A percentile compares a stretch with the other conserved stretches of the same genome.
These are phyloP conservation scores for Sebastes kiyomatsui DNA, from an alignment of 2,797 vertebrate genomes.

Conservation along the genomic window DNA sequence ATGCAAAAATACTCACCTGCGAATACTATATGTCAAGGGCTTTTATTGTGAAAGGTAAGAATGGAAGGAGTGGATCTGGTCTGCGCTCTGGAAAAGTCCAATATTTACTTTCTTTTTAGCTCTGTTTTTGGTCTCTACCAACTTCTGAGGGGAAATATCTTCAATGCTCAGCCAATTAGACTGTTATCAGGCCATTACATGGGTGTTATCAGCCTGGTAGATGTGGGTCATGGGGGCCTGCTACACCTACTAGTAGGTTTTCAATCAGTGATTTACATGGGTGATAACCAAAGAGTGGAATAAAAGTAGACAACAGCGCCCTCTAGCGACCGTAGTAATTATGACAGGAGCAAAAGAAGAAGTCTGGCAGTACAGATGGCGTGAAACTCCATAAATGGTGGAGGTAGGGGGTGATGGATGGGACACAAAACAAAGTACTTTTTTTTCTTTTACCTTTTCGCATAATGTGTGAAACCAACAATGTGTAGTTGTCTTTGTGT, in stretches of 20 bases:
- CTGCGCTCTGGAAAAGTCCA: not conserved
- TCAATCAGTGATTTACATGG: not conserved
- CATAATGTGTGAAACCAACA: too few species aligned
- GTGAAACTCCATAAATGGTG: not conserved
- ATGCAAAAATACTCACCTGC: not conserved
- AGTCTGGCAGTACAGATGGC: not conserved
- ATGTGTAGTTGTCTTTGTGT: too few species aligned
- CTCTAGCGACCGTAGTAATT: not conserved
- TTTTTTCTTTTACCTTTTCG: too few species aligned
- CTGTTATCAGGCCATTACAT: not conserved
- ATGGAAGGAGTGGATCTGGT: not conserved
- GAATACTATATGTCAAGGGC: not conserved
- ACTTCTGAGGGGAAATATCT: not conserved
- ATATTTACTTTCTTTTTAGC: not conserved
- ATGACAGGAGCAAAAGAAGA: not conserved
- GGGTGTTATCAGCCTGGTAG: not conserved
- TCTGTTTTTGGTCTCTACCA: not conserved
- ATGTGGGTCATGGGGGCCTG: not conserved
- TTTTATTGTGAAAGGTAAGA: not conserved
- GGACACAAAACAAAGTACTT: not conserved
- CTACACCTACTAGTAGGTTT: not conserved
- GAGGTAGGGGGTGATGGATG: not conserved
- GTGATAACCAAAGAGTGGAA: not conserved
- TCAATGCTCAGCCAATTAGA: not conserved
- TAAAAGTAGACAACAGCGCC: not conserved